Evolutionary conservation across 2,888 invertebrate species (phyloP).

Genomic region (Tetragonula carbonaria): DNA sequence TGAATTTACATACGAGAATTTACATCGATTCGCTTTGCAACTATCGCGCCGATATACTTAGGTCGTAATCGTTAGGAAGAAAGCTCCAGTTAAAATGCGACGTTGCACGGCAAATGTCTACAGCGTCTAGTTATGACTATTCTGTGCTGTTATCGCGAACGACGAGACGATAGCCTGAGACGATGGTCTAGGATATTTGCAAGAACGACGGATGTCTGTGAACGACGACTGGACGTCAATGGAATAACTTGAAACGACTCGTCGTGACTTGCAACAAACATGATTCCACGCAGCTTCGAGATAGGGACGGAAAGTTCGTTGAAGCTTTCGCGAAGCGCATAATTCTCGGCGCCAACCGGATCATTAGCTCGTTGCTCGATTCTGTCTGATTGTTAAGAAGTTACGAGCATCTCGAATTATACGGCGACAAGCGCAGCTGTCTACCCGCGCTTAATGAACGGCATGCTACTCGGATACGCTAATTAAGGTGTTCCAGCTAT

Average conservation of each 20-base stretch:
- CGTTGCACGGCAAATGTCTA: not conserved
- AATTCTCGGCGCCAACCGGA: not conserved
- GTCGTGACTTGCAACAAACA: too few relatives aligned
- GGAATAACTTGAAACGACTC: not conserved
- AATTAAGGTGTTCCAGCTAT: slow-evolving; percentile 54
- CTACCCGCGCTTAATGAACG: slow-evolving; percentile 55
- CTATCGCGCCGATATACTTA: not conserved
- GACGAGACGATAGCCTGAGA: not conserved
- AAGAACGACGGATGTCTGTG: not conserved
- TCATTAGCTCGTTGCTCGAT: slow-evolving; percentile 35
- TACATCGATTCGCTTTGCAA: not conserved
- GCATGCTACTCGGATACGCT: slow-evolving; percentile 33
- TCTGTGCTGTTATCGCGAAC: slow-evolving; percentile 28
- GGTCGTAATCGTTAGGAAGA: not conserved
- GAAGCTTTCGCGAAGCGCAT: not conserved
- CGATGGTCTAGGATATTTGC: not conserved
- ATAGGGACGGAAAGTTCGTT: not conserved
- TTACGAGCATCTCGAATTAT: slow-evolving; percentile 16
- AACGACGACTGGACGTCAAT: not conserved
- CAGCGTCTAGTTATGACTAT: too few relatives aligned
- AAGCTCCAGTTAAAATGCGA: not conserved
- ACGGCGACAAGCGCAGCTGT: slow-evolving; percentile 18
- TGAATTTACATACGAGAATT: slow-evolving; percentile 21
- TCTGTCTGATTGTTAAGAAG: not conserved
- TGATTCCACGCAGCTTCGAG: not conserved